Percentiles rank a stretch among this genome's conserved stretches.
phyloP scores from a whole-genome alignment of 2,113 vertebrate species.

The Dascyllus trimaculatus region DNA sequence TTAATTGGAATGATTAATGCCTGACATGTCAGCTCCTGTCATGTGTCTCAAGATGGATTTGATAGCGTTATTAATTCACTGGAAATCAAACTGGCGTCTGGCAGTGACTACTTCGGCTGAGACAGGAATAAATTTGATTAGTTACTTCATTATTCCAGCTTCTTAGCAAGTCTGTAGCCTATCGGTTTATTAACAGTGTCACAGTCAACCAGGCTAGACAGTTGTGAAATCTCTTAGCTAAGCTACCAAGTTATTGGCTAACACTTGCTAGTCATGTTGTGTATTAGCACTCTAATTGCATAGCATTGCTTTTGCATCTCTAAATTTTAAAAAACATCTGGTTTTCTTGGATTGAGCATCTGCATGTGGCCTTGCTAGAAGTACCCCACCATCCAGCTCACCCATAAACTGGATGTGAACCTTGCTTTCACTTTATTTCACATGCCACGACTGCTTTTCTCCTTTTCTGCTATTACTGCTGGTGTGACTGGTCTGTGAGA shows the following conservation, averaged over 20 bases:
- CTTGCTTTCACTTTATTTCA: background rate
- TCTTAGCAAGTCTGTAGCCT: slow-evolving; percentile 8
- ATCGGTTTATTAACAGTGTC: background rate
- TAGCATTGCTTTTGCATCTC: background rate
- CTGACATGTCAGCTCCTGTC: slow-evolving; percentile 15
- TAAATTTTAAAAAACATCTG: background rate
- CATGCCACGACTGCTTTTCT: background rate
- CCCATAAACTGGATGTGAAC: background rate
- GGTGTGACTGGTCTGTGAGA: background rate
- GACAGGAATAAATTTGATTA: background rate
- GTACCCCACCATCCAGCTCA: background rate
- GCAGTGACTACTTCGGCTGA: no score
- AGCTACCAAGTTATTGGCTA: slow-evolving; percentile 14
- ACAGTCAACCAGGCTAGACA: background rate
- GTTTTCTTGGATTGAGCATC: background rate
- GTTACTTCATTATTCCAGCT: background rate
- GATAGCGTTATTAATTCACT: background rate
- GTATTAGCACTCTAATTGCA: background rate
- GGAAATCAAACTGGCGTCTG: background rate
- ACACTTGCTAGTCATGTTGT: slow-evolving; percentile 20
- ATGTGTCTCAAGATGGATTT: slow-evolving; percentile 30
- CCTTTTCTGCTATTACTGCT: background rate
- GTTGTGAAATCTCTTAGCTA: slow-evolving; percentile 51
- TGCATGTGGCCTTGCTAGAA: slow-evolving; percentile 18
- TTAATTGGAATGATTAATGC: background rate